Percentiles rank a stretch among this genome's conserved stretches.
These are phyloP conservation scores for Microcebus griseorufus DNA, from an alignment of 2,113 vertebrate genomes.

Conservation along the genomic window DNA sequence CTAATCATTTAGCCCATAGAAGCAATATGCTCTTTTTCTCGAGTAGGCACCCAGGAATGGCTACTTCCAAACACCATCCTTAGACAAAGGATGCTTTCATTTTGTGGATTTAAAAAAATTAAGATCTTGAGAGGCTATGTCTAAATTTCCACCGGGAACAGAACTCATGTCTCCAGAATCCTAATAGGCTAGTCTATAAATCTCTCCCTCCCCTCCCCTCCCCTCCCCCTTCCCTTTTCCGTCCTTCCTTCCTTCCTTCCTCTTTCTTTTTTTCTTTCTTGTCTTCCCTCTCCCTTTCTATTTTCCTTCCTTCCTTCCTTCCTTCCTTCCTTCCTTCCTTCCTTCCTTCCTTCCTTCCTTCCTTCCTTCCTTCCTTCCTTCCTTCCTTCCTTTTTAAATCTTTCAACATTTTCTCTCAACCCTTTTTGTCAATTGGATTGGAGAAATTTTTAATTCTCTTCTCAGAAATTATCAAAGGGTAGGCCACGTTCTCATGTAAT, in stretches of 20 bases:
- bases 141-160: neutral
- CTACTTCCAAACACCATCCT: neutral
- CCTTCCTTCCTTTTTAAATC: neutral
- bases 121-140: neutral
- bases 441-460: neutral
- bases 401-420: neutral
- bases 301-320: neutral
- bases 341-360: neutral
- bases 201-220: accelerated
- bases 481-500: neutral
- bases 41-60: neutral
- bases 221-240: too few species aligned
- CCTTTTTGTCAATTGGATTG: neutral
- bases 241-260: neutral
- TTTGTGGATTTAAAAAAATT: neutral
- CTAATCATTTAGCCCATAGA: neutral
- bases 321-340: neutral
- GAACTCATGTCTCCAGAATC: neutral
- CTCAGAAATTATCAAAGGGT: neutral
- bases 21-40: neutral
- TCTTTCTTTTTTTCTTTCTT: neutral
- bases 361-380: neutral
- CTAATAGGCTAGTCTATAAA: neutral
- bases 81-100: neutral
- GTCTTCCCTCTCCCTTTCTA: neutral